Base-by-base conservation (phyloP, 92 coral and sea anemone genomes). In the Galaxea fascicularis region DNA sequence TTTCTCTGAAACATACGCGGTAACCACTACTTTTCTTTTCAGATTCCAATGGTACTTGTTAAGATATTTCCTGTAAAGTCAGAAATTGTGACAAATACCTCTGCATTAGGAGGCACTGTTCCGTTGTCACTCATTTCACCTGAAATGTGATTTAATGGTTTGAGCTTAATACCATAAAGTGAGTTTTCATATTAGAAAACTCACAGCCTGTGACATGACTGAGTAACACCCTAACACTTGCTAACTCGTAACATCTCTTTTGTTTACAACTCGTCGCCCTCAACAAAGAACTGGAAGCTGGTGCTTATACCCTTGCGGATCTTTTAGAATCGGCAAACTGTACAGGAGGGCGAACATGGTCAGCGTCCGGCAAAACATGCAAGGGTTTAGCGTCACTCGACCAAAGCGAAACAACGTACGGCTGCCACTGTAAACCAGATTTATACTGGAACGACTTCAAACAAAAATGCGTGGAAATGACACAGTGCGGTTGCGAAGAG, bases 401-500 rank as follows among this genome's bases (percentile, higher is more conserved):
- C 7, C 14, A 31, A 1, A 17, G 4, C 15, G 65, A 75, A 28
- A 49, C 10, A 39, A 6, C 10, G 18, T 4, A 30, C 1, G 99
- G 98, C 3, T 96, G 98, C 65, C 93, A 69, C 87, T 96, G 99
- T 72, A 79, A 79, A 31, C 26, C 63, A 1, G 99, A 95, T 1
- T 87, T 87, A 20, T 87, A 91, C 78, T 98, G 95, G 59, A 95
- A 94, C 65, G 93, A 93, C 18, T 91, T 84, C 1, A 78, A 88
- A 0, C 0, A 29, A 17, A 0, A 68, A 12, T 96, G 99, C 78
- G 93, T 91, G 0, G 65, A 60, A 0, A 72, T 46, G 12, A 74
- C 71, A 25, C 53, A 90, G 22, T 96, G 99, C 71, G 98, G 95
- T 66, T 96, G 99, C 65, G 82, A 80, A 70, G 95, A 92, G 76